Conservation (phyloP, 1,140 invertebrate genomes). For the Drosophila ambigua region DNA sequence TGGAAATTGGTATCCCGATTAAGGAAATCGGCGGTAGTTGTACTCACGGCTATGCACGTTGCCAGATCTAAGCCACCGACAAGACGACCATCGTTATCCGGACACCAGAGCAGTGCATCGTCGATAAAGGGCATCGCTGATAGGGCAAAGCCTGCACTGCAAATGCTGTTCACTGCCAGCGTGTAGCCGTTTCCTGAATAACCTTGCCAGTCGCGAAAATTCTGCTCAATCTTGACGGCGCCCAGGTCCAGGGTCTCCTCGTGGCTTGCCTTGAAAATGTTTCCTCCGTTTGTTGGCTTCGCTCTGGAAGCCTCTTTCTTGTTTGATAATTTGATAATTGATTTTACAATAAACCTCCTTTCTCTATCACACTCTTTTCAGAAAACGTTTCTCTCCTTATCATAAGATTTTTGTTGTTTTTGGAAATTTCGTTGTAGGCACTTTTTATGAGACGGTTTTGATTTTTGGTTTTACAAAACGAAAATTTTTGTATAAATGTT, state of each 20-base stretch:
- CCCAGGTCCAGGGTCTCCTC: conserved; percentile 52
- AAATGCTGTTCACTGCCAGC: conserved; percentile 86
- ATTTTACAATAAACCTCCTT: not conserved
- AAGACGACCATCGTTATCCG: conserved; percentile 95
- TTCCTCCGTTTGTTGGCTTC: not conserved
- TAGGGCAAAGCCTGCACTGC: conserved; percentile 86
- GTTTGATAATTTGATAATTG: not conserved
- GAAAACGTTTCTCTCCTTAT: conserved; percentile 5
- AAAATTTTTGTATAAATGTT: conserved; percentile 43
- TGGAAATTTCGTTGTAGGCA: conserved; percentile 58
- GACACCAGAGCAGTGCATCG: conserved; percentile 95
- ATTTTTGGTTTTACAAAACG: conserved; percentile 63
- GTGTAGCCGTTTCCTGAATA: conserved; percentile 66
- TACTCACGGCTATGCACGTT: conserved; percentile 92
- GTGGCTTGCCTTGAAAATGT: conserved; percentile 27
- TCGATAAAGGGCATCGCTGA: conserved; percentile 97
- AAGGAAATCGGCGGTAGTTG: too few relatives aligned
- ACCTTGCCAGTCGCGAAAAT: conserved; percentile 48
- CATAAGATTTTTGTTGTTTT: conserved; percentile 48
- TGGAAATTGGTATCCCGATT: too few relatives aligned
- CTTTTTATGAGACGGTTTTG: conserved; percentile 76
- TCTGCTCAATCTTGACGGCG: conserved; percentile 46
- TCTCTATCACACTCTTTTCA: conserved; percentile 51
- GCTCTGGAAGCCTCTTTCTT: not conserved
- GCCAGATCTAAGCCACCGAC: conserved; percentile 89